Base-by-base conservation (phyloP, 2,888 invertebrate genomes). In the Euproctis similis region DNA sequence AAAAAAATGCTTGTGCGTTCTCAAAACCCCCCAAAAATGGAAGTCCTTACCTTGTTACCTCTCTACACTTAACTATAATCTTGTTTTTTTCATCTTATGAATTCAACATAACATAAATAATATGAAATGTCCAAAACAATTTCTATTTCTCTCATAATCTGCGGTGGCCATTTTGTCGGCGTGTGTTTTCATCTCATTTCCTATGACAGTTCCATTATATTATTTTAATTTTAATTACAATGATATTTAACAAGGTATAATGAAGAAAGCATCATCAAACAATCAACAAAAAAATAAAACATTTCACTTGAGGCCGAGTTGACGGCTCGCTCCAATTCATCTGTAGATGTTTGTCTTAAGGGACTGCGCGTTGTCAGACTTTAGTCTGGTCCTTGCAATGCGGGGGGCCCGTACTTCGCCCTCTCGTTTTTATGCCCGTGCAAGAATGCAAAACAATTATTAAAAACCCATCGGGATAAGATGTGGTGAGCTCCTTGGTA, bases 391-490 rank as follows among this genome's bases (percentile, higher is more conserved):
- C 69, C 62, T 67, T 56, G 49, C 75, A 66, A 74, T 49, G 75
- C 80, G 80, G 77, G 78, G 77, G 80, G 76, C 73, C 72, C 56
- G 55, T 54, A 49, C 53, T 56, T 62, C 59, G 67, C 62, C 68
- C 74, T 82, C 81, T 82, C 80, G 77, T 81, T 82, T 78, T 84
- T 81, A 72, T 84, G 69, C 71, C 70, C 76, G 69, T 73, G 74
- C 77, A 81, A 78, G 81, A 84, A 82, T 81, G 82, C 82, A 82
- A 82, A 82, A 80, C 81, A 84, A 82, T 84, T 82, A 81, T 81
- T n/a, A n/a, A 78, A 80, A 75, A 75, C 73, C 71, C 76, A 60
- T 66, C 63, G 75, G 77, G 76, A 81, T 74, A 76, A 74, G 63
- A 66, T 63, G 67, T 64, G 57, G 67, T 58, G 67, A 58, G 53